These are phyloP conservation scores for Megaceryle torquata DNA, from an alignment of 2,113 vertebrate genomes.

Conservation along the genomic window DNA sequence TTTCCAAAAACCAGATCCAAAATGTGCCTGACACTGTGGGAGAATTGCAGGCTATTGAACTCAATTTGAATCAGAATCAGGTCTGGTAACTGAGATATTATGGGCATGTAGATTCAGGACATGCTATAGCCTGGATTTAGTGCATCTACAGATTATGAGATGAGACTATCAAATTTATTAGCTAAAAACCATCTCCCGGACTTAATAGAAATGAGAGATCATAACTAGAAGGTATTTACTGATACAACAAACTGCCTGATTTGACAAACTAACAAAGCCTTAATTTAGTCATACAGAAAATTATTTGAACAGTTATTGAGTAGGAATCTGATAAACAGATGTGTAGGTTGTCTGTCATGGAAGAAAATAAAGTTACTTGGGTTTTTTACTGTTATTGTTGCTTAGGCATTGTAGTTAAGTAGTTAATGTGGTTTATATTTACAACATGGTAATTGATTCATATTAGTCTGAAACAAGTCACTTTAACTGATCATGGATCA, in stretches of 20 bases:
- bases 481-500: neutral
- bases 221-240: neutral
- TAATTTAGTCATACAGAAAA: neutral
- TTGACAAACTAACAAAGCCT: neutral
- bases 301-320: neutral
- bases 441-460: neutral
- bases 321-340: neutral
- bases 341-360: neutral
- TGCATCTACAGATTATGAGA: neutral
- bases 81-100: constrained; percentile 66
- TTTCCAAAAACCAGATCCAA: constrained; percentile 92
- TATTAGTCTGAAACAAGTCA: neutral
- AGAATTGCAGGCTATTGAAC: constrained; percentile 91
- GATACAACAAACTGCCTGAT: neutral
- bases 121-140: neutral
- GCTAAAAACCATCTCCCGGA: neutral
- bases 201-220: neutral
- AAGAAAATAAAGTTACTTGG: neutral
- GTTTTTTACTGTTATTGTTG: neutral
- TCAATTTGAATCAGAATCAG: constrained; percentile 99
- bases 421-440: neutral
- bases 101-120: neutral
- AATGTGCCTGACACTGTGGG: constrained; percentile 82
- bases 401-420: neutral
- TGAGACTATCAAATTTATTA: neutral